Percentiles rank a stretch among this genome's conserved stretches.
Conservation (phyloP, 2,113 vertebrate genomes). For the Nycticryphes semicollaris region DNA sequence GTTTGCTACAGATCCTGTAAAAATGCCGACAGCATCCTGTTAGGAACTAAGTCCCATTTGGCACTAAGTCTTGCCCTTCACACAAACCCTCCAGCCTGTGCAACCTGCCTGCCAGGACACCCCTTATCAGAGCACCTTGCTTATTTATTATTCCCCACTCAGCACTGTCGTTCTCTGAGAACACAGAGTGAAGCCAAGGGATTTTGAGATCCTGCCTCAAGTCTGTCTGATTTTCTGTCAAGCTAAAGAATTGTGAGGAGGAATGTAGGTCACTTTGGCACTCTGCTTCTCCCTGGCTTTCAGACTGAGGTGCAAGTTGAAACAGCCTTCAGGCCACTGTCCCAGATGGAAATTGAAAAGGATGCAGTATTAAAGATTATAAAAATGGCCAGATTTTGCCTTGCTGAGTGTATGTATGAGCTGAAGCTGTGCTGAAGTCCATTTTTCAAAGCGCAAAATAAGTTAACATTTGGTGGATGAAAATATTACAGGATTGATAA, state of each 20-base stretch:
- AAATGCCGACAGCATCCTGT: neutral
- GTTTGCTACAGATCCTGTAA: neutral
- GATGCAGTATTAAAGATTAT: neutral
- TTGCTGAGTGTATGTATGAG: neutral
- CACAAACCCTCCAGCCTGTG: neutral
- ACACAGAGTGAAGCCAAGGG: neutral
- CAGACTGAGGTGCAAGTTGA: neutral
- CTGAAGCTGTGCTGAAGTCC: neutral
- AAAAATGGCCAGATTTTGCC: neutral
- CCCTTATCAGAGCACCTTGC: neutral
- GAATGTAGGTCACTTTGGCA: slow-evolving; percentile 4
- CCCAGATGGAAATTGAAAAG: neutral
- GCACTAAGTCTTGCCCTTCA: neutral
- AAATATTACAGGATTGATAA: neutral
- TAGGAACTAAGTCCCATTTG: neutral
- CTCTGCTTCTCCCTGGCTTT: neutral
- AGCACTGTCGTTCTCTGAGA: neutral
- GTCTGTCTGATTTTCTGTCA: neutral
- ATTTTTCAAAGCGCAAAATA: neutral
- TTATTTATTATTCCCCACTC: neutral
- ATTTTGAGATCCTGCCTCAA: neutral
- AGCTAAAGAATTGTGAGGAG: neutral
- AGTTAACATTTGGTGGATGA: neutral
- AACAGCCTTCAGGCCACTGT: neutral
- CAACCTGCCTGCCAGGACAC: neutral